Conservation (phyloP, 2,888 invertebrate genomes). For the Amphipoea lucens region DNA sequence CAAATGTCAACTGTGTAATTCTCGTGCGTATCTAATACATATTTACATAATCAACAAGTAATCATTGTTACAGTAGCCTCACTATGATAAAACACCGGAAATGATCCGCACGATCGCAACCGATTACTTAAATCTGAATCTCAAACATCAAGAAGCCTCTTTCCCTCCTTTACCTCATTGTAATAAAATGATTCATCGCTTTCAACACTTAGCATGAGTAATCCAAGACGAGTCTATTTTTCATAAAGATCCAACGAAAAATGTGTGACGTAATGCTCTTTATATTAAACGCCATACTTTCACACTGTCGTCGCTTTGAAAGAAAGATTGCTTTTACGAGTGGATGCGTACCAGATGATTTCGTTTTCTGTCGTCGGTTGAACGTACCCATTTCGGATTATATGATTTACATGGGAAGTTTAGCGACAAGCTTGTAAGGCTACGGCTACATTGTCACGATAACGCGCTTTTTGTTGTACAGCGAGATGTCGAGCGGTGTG, state of each 20-base stretch:
- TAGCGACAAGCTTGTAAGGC: constrained; percentile 42
- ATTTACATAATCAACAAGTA: constrained; percentile 21
- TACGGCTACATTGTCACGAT: background rate
- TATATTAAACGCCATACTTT: constrained; percentile 76
- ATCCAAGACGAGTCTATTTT: constrained; percentile 65
- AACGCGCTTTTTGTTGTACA: background rate
- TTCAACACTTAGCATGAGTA: constrained; percentile 61
- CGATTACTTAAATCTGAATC: constrained; percentile 14
- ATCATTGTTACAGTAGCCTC: background rate
- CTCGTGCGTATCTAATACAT: background rate
- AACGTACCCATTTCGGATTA: constrained; percentile 68
- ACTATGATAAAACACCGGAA: constrained; percentile 16
- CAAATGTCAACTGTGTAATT: constrained; percentile 23
- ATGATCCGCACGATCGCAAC: background rate
- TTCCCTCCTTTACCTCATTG: constrained; percentile 4
- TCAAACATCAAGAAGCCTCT: constrained; percentile 7
- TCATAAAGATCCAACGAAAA: constrained; percentile 69
- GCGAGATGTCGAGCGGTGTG: background rate
- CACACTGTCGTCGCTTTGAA: constrained; percentile 73
- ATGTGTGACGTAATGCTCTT: constrained; percentile 71
- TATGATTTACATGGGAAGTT: constrained; percentile 80
- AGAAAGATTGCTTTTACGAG: constrained; percentile 77
- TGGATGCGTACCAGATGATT: constrained; percentile 81
- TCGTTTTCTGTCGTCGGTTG: constrained; percentile 78
- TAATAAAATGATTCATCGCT: constrained; percentile 57